phyloP scores from a whole-genome alignment of 2,113 vertebrate species.

The Scalopus aquaticus region DNA sequence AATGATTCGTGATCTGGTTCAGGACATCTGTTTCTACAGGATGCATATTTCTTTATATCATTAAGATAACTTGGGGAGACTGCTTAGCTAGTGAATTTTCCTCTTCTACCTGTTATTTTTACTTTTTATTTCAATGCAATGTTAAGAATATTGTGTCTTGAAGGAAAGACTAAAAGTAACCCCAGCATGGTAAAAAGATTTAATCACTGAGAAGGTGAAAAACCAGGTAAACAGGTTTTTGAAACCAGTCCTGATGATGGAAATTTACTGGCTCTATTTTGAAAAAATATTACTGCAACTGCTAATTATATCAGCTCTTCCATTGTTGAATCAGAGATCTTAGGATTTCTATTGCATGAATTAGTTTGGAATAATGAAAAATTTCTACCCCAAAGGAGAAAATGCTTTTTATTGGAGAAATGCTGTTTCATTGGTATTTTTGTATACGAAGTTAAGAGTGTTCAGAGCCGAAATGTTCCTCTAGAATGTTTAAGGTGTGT shows the following conservation, averaged over 20 bases:
- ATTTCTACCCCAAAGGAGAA: neutral
- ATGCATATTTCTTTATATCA: neutral
- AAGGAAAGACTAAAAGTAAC: conserved; percentile 51
- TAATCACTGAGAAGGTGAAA: conserved; percentile 79
- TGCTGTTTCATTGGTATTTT: neutral
- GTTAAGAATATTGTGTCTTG: conserved; percentile 36
- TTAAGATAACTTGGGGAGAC: neutral
- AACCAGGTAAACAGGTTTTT: conserved; percentile 83
- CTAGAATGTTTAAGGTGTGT: neutral
- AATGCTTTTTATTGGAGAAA: neutral
- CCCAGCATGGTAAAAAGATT: conserved; percentile 67
- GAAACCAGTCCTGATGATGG: conserved; percentile 72
- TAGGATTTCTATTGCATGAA: neutral
- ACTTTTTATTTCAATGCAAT: neutral
- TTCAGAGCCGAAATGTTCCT: neutral
- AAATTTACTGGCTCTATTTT: conserved; percentile 66
- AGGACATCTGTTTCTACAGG: conserved; percentile 5
- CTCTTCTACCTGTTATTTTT: neutral
- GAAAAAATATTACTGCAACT: conserved; percentile 5
- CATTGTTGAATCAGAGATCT: conserved; percentile 43
- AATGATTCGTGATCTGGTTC: conserved; percentile 21
- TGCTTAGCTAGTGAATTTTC: neutral
- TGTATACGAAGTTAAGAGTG: neutral
- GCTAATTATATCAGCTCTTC: conserved; percentile 63
- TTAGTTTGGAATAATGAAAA: conserved; percentile 46